Conservation (phyloP, 2,797 vertebrate species). For the Menidia menidia region DNA sequence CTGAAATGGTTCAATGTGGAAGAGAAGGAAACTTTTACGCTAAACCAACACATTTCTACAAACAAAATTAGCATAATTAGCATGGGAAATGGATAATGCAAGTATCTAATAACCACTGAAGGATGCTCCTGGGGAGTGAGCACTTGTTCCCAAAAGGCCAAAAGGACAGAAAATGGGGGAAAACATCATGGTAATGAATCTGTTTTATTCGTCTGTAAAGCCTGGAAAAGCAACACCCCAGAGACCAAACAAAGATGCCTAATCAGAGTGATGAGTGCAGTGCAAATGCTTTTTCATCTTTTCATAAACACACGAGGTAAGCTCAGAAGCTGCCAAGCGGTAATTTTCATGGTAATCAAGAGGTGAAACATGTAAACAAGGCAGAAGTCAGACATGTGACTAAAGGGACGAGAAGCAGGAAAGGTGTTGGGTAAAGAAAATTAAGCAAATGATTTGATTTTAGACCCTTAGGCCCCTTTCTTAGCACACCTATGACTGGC, state of each 20-base stretch:
- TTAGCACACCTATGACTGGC: not conserved
- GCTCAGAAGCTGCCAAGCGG: not conserved
- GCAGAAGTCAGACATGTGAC: not conserved
- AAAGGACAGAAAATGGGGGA: conserved; percentile 25
- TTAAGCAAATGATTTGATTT: not conserved
- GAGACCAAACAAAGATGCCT: conserved; percentile 47
- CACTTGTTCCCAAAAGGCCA: conserved; percentile 5
- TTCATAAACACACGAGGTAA: conserved; percentile 35
- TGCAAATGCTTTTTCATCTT: not conserved
- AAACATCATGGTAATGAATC: conserved; percentile 38
- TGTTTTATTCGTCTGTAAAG: conserved; percentile 34
- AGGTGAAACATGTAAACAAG: conserved; percentile 1
- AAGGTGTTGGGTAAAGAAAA: not conserved
- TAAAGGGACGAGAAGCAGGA: not conserved
- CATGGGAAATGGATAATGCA: conserved; percentile 3
- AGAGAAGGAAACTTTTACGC: not conserved
- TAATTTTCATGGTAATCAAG: not conserved
- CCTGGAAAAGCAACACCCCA: conserved; percentile 30
- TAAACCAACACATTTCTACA: conserved; percentile 28
- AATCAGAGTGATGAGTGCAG: conserved; percentile 35
- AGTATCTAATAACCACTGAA: conserved; percentile 1
- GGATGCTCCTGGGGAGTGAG: conserved; percentile 14
- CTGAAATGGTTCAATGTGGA: not conserved
- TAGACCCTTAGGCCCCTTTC: not conserved
- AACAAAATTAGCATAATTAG: conserved; percentile 38